These are phyloP conservation scores for Propithecus coquereli DNA, from an alignment of 2,113 vertebrate genomes.

Conservation along the genomic window DNA sequence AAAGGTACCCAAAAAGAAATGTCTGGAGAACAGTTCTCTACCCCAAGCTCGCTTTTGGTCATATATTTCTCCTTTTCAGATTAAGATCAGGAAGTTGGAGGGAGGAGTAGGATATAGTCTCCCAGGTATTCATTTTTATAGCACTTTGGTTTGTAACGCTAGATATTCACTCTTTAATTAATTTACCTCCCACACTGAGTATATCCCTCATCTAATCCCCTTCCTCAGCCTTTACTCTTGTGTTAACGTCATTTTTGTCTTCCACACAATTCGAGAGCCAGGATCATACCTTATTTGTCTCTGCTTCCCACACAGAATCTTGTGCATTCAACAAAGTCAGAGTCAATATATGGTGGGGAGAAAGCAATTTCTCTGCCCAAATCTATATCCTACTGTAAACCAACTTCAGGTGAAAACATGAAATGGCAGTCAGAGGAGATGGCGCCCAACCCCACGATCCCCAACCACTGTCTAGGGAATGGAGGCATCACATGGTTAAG, in stretches of 20 bases:
- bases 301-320: not conserved
- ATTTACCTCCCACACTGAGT: not conserved
- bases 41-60: not conserved
- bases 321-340: not conserved
- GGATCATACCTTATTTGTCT: not conserved
- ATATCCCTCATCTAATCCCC: not conserved
- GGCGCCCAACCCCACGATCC: accelerated
- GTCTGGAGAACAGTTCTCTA: not conserved
- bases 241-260: not conserved
- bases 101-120: not conserved
- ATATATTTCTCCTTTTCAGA: not conserved
- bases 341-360: not conserved
- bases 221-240: not conserved
- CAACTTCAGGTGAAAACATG: not conserved
- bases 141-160: not conserved
- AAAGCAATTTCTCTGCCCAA: not conserved
- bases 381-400: not conserved
- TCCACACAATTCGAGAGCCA: not conserved
- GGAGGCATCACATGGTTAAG: not conserved
- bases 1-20: not conserved
- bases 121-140: not conserved
- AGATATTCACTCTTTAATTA: not conserved
- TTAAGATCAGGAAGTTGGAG: not conserved
- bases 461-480: not conserved
- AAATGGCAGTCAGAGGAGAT: not conserved